Evolutionary conservation across 2,797 vertebrate genomes (phyloP).

Genomic region (Lerista edwardsae): DNA sequence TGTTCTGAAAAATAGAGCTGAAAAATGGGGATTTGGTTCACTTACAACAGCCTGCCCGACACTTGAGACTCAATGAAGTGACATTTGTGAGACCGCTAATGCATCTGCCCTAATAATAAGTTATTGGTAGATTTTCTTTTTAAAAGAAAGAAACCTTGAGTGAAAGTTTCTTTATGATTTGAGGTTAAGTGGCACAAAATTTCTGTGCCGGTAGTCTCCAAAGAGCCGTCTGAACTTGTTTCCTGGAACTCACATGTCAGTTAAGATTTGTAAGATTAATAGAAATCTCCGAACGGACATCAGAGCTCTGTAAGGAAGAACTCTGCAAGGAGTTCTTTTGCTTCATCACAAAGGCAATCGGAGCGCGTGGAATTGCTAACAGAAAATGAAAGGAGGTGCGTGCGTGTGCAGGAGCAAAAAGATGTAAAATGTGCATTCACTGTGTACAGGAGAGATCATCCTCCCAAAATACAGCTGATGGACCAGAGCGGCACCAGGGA

Average conservation of each 20-base stretch:
- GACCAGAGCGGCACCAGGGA: too few species aligned
- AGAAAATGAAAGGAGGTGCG: constrained; percentile 25
- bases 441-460: not conserved
- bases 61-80: not conserved
- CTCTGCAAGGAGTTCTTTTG: constrained; percentile 28
- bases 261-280: constrained; percentile 30
- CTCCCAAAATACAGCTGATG: not conserved
- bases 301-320: constrained; percentile 10
- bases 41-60: not conserved
- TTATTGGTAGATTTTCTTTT: not conserved
- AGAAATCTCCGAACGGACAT: constrained; percentile 36
- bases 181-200: constrained; percentile 21
- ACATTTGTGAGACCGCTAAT: not conserved
- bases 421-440: not conserved
- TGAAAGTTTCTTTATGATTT: constrained; percentile 24
- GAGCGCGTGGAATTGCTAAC: constrained; percentile 22
- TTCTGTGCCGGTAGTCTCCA: constrained; percentile 2
- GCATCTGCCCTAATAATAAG: not conserved
- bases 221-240: constrained; percentile 14
- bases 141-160: not conserved
- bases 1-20: constrained; percentile 9
- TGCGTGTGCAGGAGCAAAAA: not conserved
- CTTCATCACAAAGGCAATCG: constrained; percentile 32
- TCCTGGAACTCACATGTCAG: constrained; percentile 14
- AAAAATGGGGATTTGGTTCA: not conserved